These are phyloP conservation scores for Cantharis flavilabris DNA, from an alignment of 2,888 invertebrate species.

Conservation along the genomic window DNA sequence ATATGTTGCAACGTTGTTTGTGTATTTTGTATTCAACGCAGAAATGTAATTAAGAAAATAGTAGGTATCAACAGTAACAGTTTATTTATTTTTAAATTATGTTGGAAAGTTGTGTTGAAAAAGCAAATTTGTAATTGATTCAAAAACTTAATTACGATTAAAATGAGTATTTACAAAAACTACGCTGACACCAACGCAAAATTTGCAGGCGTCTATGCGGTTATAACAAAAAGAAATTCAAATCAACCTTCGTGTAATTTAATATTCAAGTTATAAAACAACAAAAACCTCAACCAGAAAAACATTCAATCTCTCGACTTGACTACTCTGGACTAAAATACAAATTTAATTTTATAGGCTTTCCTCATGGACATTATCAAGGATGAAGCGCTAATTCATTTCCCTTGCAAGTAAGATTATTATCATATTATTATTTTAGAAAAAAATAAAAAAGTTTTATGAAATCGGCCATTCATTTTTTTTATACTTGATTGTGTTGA, in stretches of 20 bases:
- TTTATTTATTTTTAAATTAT: not conserved
- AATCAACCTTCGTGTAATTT: not conserved
- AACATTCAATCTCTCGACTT: not conserved
- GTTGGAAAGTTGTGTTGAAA: not conserved
- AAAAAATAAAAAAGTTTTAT: no score
- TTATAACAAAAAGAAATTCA: not conserved
- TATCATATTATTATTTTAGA: no score
- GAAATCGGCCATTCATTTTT: no score
- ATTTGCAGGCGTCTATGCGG: not conserved
- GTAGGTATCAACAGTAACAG: not conserved
- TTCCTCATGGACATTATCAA: not conserved
- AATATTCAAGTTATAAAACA: not conserved
- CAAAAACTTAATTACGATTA: not conserved
- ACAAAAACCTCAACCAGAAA: not conserved
- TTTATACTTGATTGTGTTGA: no score
- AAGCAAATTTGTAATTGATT: not conserved
- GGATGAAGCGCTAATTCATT: not conserved
- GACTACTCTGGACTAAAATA: not conserved
- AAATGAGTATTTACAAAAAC: not conserved
- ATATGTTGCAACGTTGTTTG: no score
- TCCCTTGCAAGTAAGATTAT: not conserved
- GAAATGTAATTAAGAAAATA: not conserved
- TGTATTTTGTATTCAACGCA: not conserved
- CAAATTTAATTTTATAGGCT: not conserved
- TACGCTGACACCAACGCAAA: not conserved